Base-by-base conservation (phyloP, 2,797 vertebrate genomes). In the Amphiprion clarkii region DNA sequence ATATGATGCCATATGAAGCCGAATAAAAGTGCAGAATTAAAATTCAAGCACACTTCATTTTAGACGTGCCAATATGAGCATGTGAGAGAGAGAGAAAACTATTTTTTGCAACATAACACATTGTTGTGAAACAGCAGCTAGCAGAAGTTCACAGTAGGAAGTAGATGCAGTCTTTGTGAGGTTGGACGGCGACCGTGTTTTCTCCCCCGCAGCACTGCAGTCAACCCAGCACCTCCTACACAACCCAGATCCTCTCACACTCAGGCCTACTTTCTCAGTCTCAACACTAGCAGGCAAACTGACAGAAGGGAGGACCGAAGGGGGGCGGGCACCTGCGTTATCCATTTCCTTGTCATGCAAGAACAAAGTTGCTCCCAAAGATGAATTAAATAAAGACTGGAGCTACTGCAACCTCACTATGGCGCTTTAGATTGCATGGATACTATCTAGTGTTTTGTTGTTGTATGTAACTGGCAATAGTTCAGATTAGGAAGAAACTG, bases 141-240 rank as follows among this genome's bases (percentile, higher is more conserved):
- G 76, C 85, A 84, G 79, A 87, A 83, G 85, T 87, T 93, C 87
- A 85, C 90, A 83, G 86, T 63, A 69, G 78, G 83, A 86, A 84
- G 79, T 71, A 60, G 82, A 81, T 79, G 81, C 66, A 67, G 54
- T 88, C 76, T 74, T 76, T 79, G 84, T 1, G 60, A 86, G 86
- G 82, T 89, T 87, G 85, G 87, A 87, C 31, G 67, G 83, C 48
- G 77, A 76, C 65, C 54, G 53, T 55, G 84, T 85, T 85, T 82
- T 91, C 88, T 92, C 88, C 87, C 92, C 90, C 78, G 78, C 88
- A 90, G 91, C 84, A 65, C 84, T 77, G 74, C 89, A 89, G 83
- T 91, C 87, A 81, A 85, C 88, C 85, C 83, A 40, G 83, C 90
- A 91, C 91, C 92, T 93, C 93, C 92, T 70, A 93, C 92, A 91